These are phyloP conservation scores for Chymomyza procnemis DNA, from an alignment of 2,888 invertebrate genomes.

Conservation along the genomic window DNA sequence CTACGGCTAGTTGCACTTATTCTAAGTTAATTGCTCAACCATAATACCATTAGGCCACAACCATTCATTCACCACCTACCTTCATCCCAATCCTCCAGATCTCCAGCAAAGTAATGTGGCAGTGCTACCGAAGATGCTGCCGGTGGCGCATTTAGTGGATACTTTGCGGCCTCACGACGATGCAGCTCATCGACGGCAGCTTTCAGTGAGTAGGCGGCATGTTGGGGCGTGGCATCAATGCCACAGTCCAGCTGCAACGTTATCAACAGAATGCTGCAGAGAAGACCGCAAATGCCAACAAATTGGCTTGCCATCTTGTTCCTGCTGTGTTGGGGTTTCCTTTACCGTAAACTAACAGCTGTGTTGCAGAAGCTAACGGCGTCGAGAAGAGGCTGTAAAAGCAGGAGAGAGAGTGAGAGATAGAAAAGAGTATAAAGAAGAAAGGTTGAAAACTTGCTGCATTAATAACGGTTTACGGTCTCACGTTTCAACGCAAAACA, in stretches of 20 bases:
- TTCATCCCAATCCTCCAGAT: conserved; percentile 77
- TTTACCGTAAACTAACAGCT: background rate
- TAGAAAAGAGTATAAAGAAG: conserved; percentile 11
- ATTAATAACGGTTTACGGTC: conserved; percentile 39
- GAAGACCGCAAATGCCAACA: conserved; percentile 17
- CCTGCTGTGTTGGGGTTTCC: background rate
- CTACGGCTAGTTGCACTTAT: conserved; percentile 1
- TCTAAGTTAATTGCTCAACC: background rate
- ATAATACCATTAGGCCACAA: background rate
- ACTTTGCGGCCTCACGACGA: conserved; percentile 75
- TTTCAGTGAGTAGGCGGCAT: conserved; percentile 75
- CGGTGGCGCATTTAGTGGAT: conserved; percentile 71
- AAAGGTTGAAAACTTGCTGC: conserved; percentile 26
- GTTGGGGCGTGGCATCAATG: conserved; percentile 54
- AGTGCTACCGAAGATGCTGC: conserved; percentile 23
- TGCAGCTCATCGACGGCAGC: conserved; percentile 78
- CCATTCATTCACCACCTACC: conserved; percentile 72
- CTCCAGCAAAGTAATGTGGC: conserved; percentile 51
- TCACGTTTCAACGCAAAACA: conserved; percentile 46
- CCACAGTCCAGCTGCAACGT: conserved; percentile 30
- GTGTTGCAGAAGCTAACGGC: background rate
- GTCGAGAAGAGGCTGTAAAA: conserved; percentile 9
- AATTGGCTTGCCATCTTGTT: conserved; percentile 43
- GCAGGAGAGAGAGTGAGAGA: background rate
- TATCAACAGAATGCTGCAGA: conserved; percentile 33